phyloP scores from a whole-genome alignment of 1,140 invertebrate genomes.

The Nasonia giraulti region DNA sequence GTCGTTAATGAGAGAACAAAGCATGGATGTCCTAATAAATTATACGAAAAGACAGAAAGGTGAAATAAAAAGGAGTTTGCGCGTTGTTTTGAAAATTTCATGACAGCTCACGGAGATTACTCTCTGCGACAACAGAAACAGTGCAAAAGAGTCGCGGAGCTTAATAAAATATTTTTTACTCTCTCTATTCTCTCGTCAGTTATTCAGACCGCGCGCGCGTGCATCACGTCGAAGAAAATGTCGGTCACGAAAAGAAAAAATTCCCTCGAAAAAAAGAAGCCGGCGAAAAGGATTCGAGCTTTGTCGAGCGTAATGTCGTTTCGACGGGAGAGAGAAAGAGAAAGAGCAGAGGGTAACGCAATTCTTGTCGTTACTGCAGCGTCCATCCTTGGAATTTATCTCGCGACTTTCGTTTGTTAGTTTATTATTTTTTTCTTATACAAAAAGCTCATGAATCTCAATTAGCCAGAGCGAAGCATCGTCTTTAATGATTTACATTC shows the following conservation, averaged over 20 bases:
- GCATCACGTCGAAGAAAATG: conserved; percentile 2
- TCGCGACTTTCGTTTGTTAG: too few relatives aligned
- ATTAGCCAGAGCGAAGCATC: too few relatives aligned
- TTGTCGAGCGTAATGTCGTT: conserved; percentile 16
- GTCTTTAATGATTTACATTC: too few relatives aligned
- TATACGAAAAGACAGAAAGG: not conserved
- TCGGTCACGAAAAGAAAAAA: not conserved
- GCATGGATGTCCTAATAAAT: not conserved
- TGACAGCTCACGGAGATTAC: too few relatives aligned
- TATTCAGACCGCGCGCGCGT: not conserved
- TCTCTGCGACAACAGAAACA: not conserved
- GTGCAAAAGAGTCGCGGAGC: not conserved
- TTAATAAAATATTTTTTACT: not conserved
- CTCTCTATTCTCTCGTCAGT: not conserved
- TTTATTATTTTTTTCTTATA: too few relatives aligned
- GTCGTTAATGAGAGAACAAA: not conserved
- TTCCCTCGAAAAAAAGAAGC: conserved; percentile 1
- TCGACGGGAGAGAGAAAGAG: not conserved
- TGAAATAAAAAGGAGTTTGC: not conserved
- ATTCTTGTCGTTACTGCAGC: not conserved
- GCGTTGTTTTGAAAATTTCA: not conserved
- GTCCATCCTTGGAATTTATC: not conserved
- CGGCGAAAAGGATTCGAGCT: conserved; percentile 3
- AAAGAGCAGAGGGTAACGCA: conserved; percentile 2
- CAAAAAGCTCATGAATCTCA: too few relatives aligned